Conservation (phyloP, 2,797 vertebrate species). For the Neopelma chrysocephalum region DNA sequence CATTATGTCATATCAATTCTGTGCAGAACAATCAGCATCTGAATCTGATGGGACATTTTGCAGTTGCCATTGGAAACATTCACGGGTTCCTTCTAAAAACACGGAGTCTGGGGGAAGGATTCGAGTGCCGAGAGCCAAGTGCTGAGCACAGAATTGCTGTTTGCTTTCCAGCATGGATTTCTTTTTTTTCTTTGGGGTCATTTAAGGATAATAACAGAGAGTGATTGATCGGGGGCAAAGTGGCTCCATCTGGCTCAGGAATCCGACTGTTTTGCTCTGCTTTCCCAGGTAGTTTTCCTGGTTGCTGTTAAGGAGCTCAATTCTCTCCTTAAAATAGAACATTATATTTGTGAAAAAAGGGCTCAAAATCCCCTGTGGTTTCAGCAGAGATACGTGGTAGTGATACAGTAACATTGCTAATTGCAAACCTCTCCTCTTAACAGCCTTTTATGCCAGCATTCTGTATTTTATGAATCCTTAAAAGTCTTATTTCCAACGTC, state of each 20-base stretch:
- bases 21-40: constrained; percentile 42
- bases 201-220: constrained; percentile 45
- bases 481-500: neutral
- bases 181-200: neutral
- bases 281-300: neutral
- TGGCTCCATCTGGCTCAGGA: constrained; percentile 16
- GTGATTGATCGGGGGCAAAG: constrained; percentile 56
- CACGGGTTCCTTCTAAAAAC: constrained; percentile 39
- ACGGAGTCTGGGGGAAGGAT: constrained; percentile 36
- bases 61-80: constrained; percentile 65
- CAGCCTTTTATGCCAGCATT: neutral
- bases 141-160: neutral
- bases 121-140: neutral
- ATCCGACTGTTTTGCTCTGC: neutral
- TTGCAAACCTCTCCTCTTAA: neutral
- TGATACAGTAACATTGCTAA: neutral
- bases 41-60: constrained; percentile 54
- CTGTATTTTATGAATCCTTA: neutral
- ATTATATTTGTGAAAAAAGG: constrained; percentile 2
- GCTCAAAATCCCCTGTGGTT: neutral
- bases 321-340: constrained; percentile 37
- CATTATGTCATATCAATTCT: constrained; percentile 34
- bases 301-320: neutral
- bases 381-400: neutral
- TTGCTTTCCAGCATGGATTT: neutral